A percentile compares a stretch with the other conserved stretches of the same genome.
Evolutionary conservation across 2,888 invertebrate genomes (phyloP).

Genomic region (Mimachlamys varia): DNA sequence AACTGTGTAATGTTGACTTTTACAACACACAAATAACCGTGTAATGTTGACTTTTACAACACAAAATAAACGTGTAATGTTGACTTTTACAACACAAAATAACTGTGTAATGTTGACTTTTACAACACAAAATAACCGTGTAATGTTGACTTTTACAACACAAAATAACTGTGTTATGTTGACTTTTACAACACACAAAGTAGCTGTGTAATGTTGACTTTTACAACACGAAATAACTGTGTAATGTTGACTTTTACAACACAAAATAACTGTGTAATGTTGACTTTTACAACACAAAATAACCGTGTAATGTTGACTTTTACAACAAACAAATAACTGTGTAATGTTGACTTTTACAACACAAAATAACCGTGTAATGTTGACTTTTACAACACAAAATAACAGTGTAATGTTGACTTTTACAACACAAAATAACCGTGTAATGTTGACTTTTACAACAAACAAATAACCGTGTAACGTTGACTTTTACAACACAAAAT

Average conservation of each 20-base stretch:
- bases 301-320: not conserved
- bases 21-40: not conserved
- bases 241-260: not conserved
- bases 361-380: too few species aligned
- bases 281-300: too few species aligned
- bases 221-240: too few species aligned
- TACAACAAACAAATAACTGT: not conserved
- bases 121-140: too few species aligned
- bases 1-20: not conserved
- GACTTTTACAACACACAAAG: not conserved
- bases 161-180: not conserved
- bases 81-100: not conserved
- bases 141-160: not conserved
- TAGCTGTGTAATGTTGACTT: too few species aligned
- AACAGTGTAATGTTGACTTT: too few species aligned
- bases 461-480: not conserved
- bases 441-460: not conserved
- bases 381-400: not conserved
- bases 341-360: too few species aligned
- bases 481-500: too few species aligned
- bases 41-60: too few species aligned
- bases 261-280: not conserved
- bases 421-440: too few species aligned
- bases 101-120: too few species aligned
- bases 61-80: too few species aligned